These are phyloP conservation scores for Alectoris magna DNA, from an alignment of 2,797 vertebrate species.

Conservation along the genomic window DNA sequence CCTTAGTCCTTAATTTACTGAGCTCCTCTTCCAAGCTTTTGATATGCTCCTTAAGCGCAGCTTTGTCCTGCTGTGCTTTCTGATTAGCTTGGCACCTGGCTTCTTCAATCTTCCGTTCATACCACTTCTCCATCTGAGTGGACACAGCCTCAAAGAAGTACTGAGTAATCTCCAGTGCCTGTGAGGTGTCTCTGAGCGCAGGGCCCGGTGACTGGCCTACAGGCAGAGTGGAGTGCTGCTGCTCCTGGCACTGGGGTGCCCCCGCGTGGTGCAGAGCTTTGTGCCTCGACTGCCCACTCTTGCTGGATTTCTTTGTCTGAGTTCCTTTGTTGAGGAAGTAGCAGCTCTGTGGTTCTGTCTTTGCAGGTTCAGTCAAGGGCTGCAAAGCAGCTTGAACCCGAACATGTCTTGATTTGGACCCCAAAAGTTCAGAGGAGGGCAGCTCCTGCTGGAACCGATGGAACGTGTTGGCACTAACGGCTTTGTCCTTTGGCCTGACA, in stretches of 20 bases:
- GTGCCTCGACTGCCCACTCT: constrained; percentile 79
- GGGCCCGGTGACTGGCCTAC: constrained; percentile 57
- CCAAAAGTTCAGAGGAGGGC: constrained; percentile 61
- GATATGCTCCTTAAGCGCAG: constrained; percentile 87
- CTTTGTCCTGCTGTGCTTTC: constrained; percentile 88
- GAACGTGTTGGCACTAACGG: constrained; percentile 52
- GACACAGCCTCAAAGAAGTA: constrained; percentile 96
- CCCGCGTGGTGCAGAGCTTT: background rate
- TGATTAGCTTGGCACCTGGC: constrained; percentile 88
- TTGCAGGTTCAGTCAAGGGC: constrained; percentile 72
- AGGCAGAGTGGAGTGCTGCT: background rate
- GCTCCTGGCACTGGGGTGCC: constrained; percentile 45
- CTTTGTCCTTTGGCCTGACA: constrained; percentile 91
- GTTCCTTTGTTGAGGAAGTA: constrained; percentile 75
- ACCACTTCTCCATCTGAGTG: constrained; percentile 98
- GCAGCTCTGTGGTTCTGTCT: constrained; percentile 66
- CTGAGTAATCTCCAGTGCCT: constrained; percentile 94
- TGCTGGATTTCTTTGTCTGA: constrained; percentile 78
- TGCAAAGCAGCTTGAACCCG: constrained; percentile 72
- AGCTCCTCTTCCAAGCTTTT: constrained; percentile 91
- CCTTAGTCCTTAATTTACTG: constrained; percentile 85
- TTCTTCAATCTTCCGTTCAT: constrained; percentile 94
- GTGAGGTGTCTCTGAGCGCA: constrained; percentile 82
- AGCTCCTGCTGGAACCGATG: constrained; percentile 76
- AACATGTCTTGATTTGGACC: constrained; percentile 44